Conservation (phyloP, 2,113 vertebrate species). For the Syrrhaptes paradoxus region DNA sequence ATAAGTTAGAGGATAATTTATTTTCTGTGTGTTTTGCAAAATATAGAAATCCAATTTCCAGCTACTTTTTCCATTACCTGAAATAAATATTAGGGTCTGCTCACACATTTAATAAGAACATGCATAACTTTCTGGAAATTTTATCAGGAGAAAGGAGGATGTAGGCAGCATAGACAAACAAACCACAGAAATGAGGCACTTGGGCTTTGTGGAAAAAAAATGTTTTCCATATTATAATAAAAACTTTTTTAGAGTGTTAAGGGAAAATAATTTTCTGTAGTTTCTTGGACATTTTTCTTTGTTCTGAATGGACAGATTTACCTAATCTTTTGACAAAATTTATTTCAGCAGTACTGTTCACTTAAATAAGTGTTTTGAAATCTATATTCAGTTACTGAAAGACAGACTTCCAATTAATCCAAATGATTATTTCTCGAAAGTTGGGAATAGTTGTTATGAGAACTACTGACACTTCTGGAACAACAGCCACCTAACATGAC, state of each 20-base stretch:
- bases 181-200: neutral
- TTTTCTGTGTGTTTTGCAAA: conserved; percentile 56
- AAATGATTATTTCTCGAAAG: neutral
- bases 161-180: neutral
- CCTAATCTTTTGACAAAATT: neutral
- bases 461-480: neutral
- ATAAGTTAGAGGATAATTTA: conserved; percentile 39
- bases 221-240: neutral
- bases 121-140: conserved; percentile 9
- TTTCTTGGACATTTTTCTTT: neutral
- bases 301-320: neutral
- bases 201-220: neutral
- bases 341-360: neutral
- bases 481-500: neutral
- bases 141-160: neutral
- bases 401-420: neutral
- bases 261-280: neutral
- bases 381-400: neutral
- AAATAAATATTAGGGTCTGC: conserved; percentile 48
- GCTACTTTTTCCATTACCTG: conserved; percentile 61
- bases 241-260: neutral
- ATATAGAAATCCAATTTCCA: conserved; percentile 61
- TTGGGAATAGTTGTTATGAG: neutral
- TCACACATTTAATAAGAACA: conserved; percentile 50
- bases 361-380: neutral